These are phyloP conservation scores for Mesitornis unicolor DNA, from an alignment of 2,113 vertebrate genomes.

Conservation along the genomic window DNA sequence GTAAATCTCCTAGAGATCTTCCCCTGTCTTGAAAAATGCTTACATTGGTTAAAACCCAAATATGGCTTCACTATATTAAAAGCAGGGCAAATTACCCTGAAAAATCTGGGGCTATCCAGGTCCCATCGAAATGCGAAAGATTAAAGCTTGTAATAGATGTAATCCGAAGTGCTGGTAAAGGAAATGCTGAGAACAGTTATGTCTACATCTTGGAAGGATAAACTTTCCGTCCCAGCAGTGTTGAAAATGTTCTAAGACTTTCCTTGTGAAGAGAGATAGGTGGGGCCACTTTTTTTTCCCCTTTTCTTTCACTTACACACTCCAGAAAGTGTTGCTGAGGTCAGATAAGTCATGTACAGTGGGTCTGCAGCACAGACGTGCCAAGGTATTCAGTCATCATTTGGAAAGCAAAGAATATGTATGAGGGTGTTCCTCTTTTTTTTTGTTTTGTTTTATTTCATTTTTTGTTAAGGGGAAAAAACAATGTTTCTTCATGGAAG, in stretches of 20 bases:
- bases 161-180: background rate
- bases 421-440: slow-evolving; percentile 62
- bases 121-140: background rate
- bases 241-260: slow-evolving; percentile 53
- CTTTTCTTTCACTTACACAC: slow-evolving; percentile 47
- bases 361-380: slow-evolving; percentile 57
- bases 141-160: slow-evolving; percentile 3
- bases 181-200: slow-evolving; percentile 33
- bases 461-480: slow-evolving; percentile 40
- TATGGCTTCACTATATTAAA: background rate
- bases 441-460: background rate
- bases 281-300: background rate
- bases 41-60: slow-evolving; percentile 14
- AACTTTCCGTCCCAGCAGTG: slow-evolving; percentile 45
- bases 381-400: slow-evolving; percentile 79
- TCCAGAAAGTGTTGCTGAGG: slow-evolving; percentile 62
- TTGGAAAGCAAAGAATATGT: slow-evolving; percentile 71
- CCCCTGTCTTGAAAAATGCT: slow-evolving; percentile 16
- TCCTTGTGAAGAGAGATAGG: slow-evolving; percentile 45
- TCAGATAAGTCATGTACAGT: slow-evolving; percentile 74
- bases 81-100: background rate
- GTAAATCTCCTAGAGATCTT: slow-evolving; percentile 35
- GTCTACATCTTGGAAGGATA: slow-evolving; percentile 62
- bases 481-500: slow-evolving; percentile 68
- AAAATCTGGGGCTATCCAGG: background rate